phyloP scores from a whole-genome alignment of 2,113 vertebrate species.

The Dasyornis broadbenti region DNA sequence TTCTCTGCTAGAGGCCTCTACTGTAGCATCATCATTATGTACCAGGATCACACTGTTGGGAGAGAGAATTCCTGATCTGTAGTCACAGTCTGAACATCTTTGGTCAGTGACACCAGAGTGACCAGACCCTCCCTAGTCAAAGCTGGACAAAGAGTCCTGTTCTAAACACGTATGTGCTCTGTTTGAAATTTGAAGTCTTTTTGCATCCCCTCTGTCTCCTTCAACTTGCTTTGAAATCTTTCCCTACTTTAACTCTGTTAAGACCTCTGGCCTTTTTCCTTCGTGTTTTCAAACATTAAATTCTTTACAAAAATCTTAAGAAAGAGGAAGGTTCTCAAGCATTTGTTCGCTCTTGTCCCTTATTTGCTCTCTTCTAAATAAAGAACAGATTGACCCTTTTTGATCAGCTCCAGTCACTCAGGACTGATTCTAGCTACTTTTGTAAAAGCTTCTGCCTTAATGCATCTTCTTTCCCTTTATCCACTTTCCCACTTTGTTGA shows the following conservation, averaged over 20 bases:
- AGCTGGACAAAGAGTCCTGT: not conserved
- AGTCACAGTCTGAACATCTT: not conserved
- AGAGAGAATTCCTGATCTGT: not conserved
- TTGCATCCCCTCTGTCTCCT: not conserved
- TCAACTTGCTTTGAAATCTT: not conserved
- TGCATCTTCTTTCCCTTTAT: not conserved
- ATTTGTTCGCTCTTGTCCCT: not conserved
- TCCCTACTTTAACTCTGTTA: not conserved
- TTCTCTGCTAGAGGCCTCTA: not conserved
- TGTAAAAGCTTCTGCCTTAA: not conserved
- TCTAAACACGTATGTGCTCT: not conserved
- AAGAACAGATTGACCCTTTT: not conserved
- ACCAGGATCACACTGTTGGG: not conserved
- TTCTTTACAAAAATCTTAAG: not conserved
- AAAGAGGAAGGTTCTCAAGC: not conserved
- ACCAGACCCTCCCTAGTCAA: not conserved
- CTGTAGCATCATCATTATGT: not conserved
- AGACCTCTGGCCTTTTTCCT: not conserved
- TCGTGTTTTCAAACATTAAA: not conserved
- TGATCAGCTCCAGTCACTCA: not conserved
- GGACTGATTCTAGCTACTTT: not conserved
- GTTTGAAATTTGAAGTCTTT: not conserved
- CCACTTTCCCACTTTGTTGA: not conserved
- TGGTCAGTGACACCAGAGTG: not conserved
- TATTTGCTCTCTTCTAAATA: not conserved